Percentiles rank a stretch among this genome's conserved stretches.
Evolutionary conservation across 2,888 invertebrate species (phyloP).

Genomic region (Drymonia ruficornis): DNA sequence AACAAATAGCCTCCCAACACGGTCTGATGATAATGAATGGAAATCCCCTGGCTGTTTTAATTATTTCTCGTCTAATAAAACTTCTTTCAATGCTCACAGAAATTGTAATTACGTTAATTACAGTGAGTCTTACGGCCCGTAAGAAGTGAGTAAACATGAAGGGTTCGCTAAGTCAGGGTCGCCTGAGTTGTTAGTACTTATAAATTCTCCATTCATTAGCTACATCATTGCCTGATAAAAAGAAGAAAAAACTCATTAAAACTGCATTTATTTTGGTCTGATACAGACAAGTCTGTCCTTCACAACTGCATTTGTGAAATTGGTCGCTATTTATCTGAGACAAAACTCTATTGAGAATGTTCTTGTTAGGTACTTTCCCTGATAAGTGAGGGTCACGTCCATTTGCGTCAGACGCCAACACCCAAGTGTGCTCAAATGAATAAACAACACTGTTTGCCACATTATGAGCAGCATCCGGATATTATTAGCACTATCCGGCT

Average conservation of each 20-base stretch:
- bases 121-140: not conserved
- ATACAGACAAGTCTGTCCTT: not conserved
- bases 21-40: not conserved
- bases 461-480: not conserved
- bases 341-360: too few species aligned
- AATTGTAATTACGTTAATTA: not conserved
- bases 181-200: not conserved
- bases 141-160: not conserved
- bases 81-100: not conserved
- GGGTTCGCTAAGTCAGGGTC: not conserved
- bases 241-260: too few species aligned
- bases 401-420: not conserved
- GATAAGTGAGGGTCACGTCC: not conserved
- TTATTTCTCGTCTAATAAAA: not conserved
- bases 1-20: not conserved
- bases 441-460: not conserved
- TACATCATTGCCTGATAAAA: too few species aligned
- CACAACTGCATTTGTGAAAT: not conserved
- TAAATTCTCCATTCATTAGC: not conserved
- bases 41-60: not conserved
- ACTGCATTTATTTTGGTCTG: too few species aligned
- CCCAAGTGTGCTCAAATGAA: not conserved
- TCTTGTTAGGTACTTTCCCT: not conserved
- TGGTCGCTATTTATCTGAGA: not conserved
- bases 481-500: too few species aligned